Evolutionary conservation across 2,797 vertebrate species (phyloP).

Genomic region (Remorina albescens): DNA sequence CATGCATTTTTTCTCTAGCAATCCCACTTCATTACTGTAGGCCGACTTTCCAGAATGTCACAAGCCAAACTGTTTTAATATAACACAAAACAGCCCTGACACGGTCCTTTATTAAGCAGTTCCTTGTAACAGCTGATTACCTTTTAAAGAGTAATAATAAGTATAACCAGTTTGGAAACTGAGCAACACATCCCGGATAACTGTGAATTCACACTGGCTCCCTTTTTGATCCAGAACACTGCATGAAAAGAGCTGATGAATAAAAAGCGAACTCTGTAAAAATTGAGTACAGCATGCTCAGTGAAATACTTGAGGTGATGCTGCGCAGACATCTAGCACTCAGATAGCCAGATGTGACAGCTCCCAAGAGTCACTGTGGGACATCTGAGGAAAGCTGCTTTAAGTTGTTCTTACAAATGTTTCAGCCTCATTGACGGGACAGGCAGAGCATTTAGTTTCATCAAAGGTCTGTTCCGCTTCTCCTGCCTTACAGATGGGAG

Average conservation of each 20-base stretch:
- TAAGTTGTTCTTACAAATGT: constrained; percentile 19
- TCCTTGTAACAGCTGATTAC: neutral
- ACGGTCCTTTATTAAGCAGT: constrained; percentile 2
- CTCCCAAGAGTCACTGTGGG: too few species aligned
- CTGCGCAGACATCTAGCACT: too few species aligned
- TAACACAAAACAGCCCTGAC: constrained; percentile 2
- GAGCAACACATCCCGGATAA: neutral
- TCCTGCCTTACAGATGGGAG: constrained; percentile 25
- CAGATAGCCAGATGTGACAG: too few species aligned
- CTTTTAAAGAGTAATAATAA: neutral
- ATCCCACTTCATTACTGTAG: constrained; percentile 6
- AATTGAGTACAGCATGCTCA: neutral
- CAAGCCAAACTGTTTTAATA: constrained; percentile 13
- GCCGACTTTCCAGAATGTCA: neutral
- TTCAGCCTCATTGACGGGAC: constrained; percentile 47
- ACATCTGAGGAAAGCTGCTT: constrained; percentile 5
- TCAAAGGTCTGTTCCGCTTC: constrained; percentile 8
- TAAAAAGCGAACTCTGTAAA: neutral
- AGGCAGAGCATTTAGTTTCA: constrained; percentile 27
- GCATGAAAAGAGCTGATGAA: neutral
- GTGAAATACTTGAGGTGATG: too few species aligned
- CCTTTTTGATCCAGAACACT: neutral
- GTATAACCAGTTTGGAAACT: neutral
- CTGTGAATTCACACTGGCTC: neutral
- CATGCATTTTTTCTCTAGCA: constrained; percentile 18